Evolutionary conservation across 2,797 vertebrate genomes (phyloP), one percentile per base, ranked within the genome.

Genomic region (Sebastes kiyomatsui): DNA sequence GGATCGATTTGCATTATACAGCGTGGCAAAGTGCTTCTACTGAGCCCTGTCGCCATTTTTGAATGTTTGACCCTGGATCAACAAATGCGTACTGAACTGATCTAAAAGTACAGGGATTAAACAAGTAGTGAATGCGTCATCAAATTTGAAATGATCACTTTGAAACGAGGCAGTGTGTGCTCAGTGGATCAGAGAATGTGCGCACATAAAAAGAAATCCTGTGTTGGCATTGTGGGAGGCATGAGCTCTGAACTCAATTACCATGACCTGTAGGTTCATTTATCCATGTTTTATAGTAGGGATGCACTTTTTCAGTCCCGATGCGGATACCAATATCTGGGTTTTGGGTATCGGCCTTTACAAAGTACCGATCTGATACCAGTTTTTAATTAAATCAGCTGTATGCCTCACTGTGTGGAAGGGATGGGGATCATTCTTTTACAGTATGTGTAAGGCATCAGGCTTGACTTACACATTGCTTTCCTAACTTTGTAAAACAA

Each of bases 1-100:
- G 59, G 55, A 78, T 73, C 64, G 30, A 82, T 81, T 72, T 84
- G 28, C 60, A 64, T 79, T 70, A 65, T 28, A 62, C 23, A 60
- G 49, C 12, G 60, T 18, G 23, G 6, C 38, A 72, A 25, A 49
- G 42, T 46, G 59, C 25, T 69, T 72, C 68, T 30, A 33, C 42
- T 3, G 23, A 7, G 23, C 30, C 67, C 13, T 11, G 46, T 27
- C 23, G 13, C 58, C 5, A 12, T 79, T 42, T 67, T 25, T 49
- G 13, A 74, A 23, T 20, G 33, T 72, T 61, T 68, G 59, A 72
- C 77, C 67, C 59, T 62, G 38, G 72, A 75, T 68, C 55, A 76
- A 77, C 16, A 76, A 76, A 66, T 56, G 13, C 28, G 30, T n/a
- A 20, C 38, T 9, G 54, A 46, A 32, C 25, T 77, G 38, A 84